phyloP scores from a whole-genome alignment of 2,797 vertebrate species.

The Melopsittacus undulatus region DNA sequence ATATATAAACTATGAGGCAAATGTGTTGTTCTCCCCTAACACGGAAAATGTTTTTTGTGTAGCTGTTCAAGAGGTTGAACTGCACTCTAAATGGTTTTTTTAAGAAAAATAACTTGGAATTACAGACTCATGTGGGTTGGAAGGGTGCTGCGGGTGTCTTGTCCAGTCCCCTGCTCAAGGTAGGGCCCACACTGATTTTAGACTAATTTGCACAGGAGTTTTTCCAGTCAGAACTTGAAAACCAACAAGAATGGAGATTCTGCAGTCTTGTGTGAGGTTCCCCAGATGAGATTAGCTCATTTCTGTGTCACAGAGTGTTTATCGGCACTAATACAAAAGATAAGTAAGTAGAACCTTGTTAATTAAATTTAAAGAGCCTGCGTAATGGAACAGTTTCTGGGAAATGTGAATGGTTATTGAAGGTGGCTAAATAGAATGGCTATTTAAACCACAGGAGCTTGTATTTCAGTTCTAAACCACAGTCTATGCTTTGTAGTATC shows the following conservation, averaged over 20 bases:
- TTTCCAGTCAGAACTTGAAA: not conserved
- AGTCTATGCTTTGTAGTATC: not conserved
- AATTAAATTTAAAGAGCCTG: not conserved
- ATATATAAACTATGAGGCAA: not conserved
- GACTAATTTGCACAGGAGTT: not conserved
- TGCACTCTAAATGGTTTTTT: not conserved
- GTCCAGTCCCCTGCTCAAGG: not conserved
- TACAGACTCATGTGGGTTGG: not conserved
- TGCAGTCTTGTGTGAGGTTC: not conserved
- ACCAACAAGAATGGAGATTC: not conserved
- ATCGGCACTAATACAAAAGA: not conserved
- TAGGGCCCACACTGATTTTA: not conserved
- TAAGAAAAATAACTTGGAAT: not conserved
- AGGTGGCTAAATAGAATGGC: not conserved
- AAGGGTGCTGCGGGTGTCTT: not conserved
- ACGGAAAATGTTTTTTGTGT: not conserved
- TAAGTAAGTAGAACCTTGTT: not conserved
- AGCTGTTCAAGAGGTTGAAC: not conserved
- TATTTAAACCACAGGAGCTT: not conserved
- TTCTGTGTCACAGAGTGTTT: not conserved
- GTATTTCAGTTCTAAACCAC: not conserved
- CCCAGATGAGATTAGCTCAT: not conserved
- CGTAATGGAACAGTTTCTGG: not conserved
- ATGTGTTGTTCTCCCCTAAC: not conserved
- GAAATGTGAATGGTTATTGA: not conserved